Percentiles rank a stretch among this genome's conserved stretches.
phyloP scores from a whole-genome alignment of 1,140 invertebrate genomes.

The Zaprionus lachaisei region DNA sequence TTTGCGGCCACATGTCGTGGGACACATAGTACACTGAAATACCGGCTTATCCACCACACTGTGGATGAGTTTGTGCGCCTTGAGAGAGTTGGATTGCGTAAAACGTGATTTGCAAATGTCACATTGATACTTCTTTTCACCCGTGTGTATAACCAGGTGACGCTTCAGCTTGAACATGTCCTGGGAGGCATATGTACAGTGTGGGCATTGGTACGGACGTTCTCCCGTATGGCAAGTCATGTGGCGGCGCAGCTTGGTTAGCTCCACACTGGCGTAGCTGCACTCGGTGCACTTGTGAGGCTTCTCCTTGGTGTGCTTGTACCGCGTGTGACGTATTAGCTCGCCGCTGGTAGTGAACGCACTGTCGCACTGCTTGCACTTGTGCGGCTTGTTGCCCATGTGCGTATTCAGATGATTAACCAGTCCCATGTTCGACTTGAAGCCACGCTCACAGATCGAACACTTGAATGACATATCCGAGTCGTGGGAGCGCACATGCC shows the following conservation, averaged over 20 bases:
- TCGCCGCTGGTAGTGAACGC: slow-evolving; percentile 98
- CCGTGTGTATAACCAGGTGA: slow-evolving; percentile 97
- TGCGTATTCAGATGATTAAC: slow-evolving; percentile 99
- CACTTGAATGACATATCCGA: slow-evolving; percentile 97
- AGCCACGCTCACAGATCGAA: slow-evolving; percentile 96
- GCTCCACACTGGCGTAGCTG: slow-evolving; percentile 97
- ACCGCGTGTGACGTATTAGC: slow-evolving; percentile 95
- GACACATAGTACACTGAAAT: slow-evolving; percentile 97
- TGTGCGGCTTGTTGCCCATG: slow-evolving; percentile 97
- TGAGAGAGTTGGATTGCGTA: slow-evolving; percentile 98
- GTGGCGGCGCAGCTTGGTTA: slow-evolving; percentile 96
- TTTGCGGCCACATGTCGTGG: slow-evolving; percentile 98
- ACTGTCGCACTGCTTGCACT: slow-evolving; percentile 96
- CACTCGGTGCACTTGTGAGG: slow-evolving; percentile 97
- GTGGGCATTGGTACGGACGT: slow-evolving; percentile 91
- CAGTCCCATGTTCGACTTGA: slow-evolving; percentile 96
- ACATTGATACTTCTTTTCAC: slow-evolving; percentile 93
- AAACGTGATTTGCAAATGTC: slow-evolving; percentile 96
- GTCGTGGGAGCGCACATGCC: slow-evolving; percentile 98
- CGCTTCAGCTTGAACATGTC: slow-evolving; percentile 99
- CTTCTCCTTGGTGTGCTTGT: slow-evolving; percentile 97
- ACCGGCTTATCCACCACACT: slow-evolving; percentile 97
- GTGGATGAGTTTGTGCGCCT: slow-evolving; percentile 97
- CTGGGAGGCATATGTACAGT: slow-evolving; percentile 98
- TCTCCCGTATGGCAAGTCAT: slow-evolving; percentile 96